These are phyloP conservation scores for Antitype chi DNA, from an alignment of 2,888 invertebrate genomes.

Conservation along the genomic window DNA sequence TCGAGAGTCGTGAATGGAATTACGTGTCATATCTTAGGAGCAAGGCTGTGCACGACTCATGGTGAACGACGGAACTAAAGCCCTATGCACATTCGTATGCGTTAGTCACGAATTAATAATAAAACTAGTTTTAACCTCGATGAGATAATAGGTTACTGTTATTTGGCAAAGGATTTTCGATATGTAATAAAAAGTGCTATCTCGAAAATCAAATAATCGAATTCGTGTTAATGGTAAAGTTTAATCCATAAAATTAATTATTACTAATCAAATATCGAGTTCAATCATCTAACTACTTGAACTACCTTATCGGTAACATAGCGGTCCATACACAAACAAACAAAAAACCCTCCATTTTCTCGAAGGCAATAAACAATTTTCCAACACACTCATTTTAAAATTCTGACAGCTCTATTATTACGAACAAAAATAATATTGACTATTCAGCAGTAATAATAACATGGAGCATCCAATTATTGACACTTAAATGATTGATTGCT, in stretches of 20 bases:
- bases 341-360: constrained; percentile 20
- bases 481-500: constrained; percentile 70
- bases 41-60: constrained; percentile 75
- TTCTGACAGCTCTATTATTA: constrained; percentile 53
- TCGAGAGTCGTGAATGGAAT: constrained; percentile 71
- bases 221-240: constrained; percentile 43
- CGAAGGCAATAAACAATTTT: constrained; percentile 23
- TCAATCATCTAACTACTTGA: not conserved
- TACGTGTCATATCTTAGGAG: constrained; percentile 70
- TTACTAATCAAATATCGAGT: not conserved
- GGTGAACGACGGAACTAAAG: constrained; percentile 65
- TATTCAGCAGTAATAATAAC: constrained; percentile 65
- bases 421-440: constrained; percentile 63
- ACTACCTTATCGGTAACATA: not conserved
- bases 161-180: constrained; percentile 38
- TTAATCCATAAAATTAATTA: constrained; percentile 19
- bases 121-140: constrained; percentile 69
- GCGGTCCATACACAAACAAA: not conserved
- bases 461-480: constrained; percentile 74
- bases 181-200: constrained; percentile 54
- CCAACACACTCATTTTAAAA: constrained; percentile 23
- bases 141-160: constrained; percentile 52
- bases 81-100: constrained; percentile 58
- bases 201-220: constrained; percentile 54
- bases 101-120: constrained; percentile 68